Percentiles rank a stretch among this genome's conserved stretches.
Conservation (phyloP, 1,140 invertebrate species). For the Trachymyrmex cornetzi region DNA sequence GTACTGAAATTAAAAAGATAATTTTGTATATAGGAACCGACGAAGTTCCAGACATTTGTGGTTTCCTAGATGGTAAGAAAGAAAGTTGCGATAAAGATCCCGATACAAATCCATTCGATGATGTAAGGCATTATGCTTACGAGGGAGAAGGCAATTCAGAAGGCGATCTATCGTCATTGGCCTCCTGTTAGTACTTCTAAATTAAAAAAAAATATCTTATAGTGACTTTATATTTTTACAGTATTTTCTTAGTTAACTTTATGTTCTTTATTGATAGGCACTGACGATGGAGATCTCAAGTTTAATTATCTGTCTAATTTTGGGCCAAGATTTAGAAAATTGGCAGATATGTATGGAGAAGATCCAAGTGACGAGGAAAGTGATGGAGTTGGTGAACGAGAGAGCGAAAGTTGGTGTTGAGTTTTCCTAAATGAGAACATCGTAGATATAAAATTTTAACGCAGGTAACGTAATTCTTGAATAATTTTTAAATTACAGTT, state of each 20-base stretch:
- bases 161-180: slow-evolving; percentile 96
- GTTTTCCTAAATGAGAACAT: slow-evolving; percentile 37
- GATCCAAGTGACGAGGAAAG: slow-evolving; percentile 94
- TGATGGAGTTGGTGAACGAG: slow-evolving; percentile 89
- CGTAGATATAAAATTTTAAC: slow-evolving; percentile 47
- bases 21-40: slow-evolving; percentile 81
- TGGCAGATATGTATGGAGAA: slow-evolving; percentile 99
- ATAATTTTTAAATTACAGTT: not conserved
- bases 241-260: not conserved
- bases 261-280: slow-evolving; percentile 87
- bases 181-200: slow-evolving; percentile 90
- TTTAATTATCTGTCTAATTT: slow-evolving; percentile 99
- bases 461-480: slow-evolving; percentile 5
- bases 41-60: slow-evolving; percentile 94
- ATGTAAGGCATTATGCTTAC: slow-evolving; percentile 98
- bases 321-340: slow-evolving; percentile 97
- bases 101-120: slow-evolving; percentile 96
- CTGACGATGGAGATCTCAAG: slow-evolving; percentile 97
- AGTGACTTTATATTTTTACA: not conserved
- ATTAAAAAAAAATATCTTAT: not conserved
- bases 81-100: slow-evolving; percentile 96
- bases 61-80: slow-evolving; percentile 96
- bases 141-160: slow-evolving; percentile 97
- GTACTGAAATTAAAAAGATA: not conserved
- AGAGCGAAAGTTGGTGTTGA: slow-evolving; percentile 92